Conservation (phyloP, 2,113 vertebrate species). For the Campylomormyrus tamandua region DNA sequence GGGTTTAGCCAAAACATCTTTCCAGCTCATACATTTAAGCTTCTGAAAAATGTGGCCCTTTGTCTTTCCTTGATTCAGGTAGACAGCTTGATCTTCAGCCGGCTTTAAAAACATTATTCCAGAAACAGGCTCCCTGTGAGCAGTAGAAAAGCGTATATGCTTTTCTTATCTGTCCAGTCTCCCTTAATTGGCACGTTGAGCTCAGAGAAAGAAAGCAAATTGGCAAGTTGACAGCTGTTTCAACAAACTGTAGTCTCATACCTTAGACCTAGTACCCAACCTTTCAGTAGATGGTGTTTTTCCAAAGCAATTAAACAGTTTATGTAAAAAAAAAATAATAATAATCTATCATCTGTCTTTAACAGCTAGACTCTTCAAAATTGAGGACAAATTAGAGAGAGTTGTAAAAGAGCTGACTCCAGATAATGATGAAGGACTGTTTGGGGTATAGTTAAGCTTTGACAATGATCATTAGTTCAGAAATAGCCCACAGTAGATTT, state of each 20-base stretch:
- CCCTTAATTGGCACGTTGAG: background rate
- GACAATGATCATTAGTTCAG: background rate
- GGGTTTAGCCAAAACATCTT: background rate
- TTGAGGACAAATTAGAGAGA: background rate
- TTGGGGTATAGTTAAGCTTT: background rate
- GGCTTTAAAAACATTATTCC: background rate
- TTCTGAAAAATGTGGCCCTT: background rate
- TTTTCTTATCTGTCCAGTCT: background rate
- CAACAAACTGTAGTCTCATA: background rate
- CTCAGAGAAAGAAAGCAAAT: background rate
- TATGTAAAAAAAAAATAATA: background rate
- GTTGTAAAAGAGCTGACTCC: background rate
- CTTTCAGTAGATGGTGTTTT: background rate
- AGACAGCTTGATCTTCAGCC: background rate
- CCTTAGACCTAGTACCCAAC: background rate
- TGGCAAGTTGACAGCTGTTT: background rate
- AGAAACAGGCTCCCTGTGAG: background rate
- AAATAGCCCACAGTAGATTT: background rate
- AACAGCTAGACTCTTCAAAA: background rate
- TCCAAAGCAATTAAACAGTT: background rate
- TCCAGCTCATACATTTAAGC: slow-evolving; percentile 19
- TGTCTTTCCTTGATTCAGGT: background rate
- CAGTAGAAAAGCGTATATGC: background rate
- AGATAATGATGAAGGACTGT: background rate
- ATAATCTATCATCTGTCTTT: background rate